Percentiles rank a stretch among this genome's conserved stretches.
Conservation (phyloP, 2,888 invertebrate genomes). For the Torymus tubicola region DNA sequence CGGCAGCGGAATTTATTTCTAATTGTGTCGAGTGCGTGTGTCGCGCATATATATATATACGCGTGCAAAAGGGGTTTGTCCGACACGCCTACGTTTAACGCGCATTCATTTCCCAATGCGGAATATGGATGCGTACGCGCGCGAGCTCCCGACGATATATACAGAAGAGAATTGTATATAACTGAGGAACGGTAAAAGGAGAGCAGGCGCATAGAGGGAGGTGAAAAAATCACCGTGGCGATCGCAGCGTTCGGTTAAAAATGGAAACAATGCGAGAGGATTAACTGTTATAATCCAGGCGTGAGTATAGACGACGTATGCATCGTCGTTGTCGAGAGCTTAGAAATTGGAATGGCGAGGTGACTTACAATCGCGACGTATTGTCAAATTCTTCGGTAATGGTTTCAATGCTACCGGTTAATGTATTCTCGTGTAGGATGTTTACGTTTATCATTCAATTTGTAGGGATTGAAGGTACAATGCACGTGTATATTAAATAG, state of each 20-base stretch:
- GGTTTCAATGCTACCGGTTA: background rate
- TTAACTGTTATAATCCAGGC: slow-evolving; percentile 47
- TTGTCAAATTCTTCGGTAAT: slow-evolving; percentile 37
- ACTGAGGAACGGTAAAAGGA: slow-evolving; percentile 33
- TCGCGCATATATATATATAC: background rate
- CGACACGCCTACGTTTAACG: slow-evolving; percentile 52
- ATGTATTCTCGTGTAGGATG: too few relatives aligned
- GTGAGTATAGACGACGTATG: background rate
- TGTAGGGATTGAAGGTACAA: too few relatives aligned
- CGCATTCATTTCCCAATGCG: slow-evolving; percentile 54
- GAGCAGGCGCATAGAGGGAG: background rate
- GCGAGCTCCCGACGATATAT: background rate
- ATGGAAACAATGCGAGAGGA: slow-evolving; percentile 55
- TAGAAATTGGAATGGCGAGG: slow-evolving; percentile 6
- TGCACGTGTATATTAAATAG: too few relatives aligned
- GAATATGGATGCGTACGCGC: background rate
- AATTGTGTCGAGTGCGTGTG: slow-evolving; percentile 58
- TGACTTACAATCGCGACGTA: slow-evolving; percentile 16
- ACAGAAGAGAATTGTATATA: background rate
- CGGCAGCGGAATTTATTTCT: slow-evolving; percentile 62
- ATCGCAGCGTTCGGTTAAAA: slow-evolving; percentile 26
- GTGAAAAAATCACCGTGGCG: slow-evolving; percentile 34
- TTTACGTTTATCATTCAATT: too few relatives aligned
- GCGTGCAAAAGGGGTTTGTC: slow-evolving; percentile 44
- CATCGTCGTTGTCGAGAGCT: background rate